These are phyloP conservation scores for Enteromius treurensis DNA, from an alignment of 2,797 vertebrate genomes.

Conservation along the genomic window DNA sequence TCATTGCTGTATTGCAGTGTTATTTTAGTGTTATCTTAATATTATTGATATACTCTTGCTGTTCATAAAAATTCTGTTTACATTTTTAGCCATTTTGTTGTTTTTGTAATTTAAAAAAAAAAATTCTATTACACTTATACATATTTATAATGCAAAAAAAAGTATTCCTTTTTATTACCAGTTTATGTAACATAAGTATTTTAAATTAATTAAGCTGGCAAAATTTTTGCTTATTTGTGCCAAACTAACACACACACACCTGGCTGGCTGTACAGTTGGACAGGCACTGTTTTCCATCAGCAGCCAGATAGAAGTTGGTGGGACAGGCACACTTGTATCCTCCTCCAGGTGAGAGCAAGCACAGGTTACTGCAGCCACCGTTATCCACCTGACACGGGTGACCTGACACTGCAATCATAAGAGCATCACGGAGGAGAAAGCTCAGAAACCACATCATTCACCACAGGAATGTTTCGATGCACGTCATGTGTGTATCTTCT, in stretches of 20 bases:
- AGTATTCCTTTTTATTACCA: neutral
- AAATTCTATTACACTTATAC: neutral
- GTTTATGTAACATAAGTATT: neutral
- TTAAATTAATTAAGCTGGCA: neutral
- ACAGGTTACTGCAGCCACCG: constrained; percentile 88
- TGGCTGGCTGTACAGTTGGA: constrained; percentile 98
- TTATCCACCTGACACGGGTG: constrained; percentile 87
- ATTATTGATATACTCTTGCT: neutral
- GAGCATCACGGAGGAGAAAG: neutral
- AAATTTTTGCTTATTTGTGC: neutral
- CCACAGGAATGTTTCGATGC: neutral
- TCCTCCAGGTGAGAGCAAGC: constrained; percentile 83
- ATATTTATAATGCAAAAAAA: neutral
- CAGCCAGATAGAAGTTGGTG: constrained; percentile 85
- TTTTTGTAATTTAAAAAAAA: neutral
- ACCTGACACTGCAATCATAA: constrained; percentile 72
- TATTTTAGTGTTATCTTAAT: neutral
- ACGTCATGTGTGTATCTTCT: constrained; percentile 26
- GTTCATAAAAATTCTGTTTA: neutral
- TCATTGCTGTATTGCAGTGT: neutral
- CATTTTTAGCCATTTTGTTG: neutral
- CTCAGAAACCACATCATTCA: neutral
- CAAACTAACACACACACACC: constrained; percentile 69
- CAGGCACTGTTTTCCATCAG: constrained; percentile 89
- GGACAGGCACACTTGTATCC: constrained; percentile 83